Base-by-base conservation (phyloP, 2,888 invertebrate species). In the Pycnomerus fuliginosus region DNA sequence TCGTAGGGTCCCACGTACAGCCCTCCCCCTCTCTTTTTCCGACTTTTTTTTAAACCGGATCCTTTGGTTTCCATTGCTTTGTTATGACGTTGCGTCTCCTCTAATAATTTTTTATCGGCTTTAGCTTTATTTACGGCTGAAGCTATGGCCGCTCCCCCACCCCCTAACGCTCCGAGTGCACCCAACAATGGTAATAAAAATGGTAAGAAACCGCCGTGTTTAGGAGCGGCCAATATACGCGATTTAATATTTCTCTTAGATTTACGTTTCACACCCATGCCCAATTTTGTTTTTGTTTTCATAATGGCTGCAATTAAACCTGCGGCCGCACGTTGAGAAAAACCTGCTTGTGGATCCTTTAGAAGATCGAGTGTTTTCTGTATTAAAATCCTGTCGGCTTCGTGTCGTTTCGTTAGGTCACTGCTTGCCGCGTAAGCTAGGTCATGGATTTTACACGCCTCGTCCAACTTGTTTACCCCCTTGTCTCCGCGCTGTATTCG, bases 41-140 rank as follows among this genome's bases (percentile, higher is more conserved):
- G 8, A 4, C 10, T 25, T 25, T 25, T 4, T 25, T 25, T 25
- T 25, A 4, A 11, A 17, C 34, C 67, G 16, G 67, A 34, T 14
- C 62, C 64, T 23, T 66, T 62, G 28, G 60, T 50, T 58, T 70
- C 69, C 64, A 69, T 67, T 11, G 44, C 50, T 50, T 56, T 44
- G 50, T 70, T 70, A 45, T 68, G 69, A 3, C 65, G 54, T 32
- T 56, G 37, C 14, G 46, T 53, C 53, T 71, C 67, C 11, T 51
- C 42, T 24, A 66, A 46, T 45, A 27, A 60, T 37, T 46, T 62
- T 56, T 60, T 53, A n/a, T 65, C 65, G 29, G 44, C 42, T 44
- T 62, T 65, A 2, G 62, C 56, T 35, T 66, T 55, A 46, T 64
- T 66, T 7, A 66, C 56, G 11, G 67, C 60, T 39, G 65, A 69